Conservation (phyloP, 2,888 invertebrate genomes). For the Cantharis rustica region DNA sequence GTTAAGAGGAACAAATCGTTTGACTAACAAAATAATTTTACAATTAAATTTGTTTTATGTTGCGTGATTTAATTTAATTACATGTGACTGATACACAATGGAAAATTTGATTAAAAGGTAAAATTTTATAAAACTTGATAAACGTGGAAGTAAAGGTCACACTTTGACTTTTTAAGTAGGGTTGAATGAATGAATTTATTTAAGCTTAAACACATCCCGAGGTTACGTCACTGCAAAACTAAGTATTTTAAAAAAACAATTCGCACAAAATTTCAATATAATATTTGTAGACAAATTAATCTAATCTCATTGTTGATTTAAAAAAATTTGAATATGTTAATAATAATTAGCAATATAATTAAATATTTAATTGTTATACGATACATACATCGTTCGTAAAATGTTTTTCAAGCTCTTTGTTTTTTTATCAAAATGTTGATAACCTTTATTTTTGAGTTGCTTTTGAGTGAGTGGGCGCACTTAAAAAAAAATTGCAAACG, state of each 20-base stretch:
- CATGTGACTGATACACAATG: not conserved
- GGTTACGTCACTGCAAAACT: not conserved
- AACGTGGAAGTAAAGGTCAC: not conserved
- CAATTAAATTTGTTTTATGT: not conserved
- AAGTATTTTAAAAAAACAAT: not conserved
- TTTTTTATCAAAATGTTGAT: not conserved
- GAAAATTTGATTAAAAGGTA: slow-evolving; percentile 1
- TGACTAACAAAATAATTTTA: not conserved
- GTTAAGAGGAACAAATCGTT: not conserved
- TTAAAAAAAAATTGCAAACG: not conserved
- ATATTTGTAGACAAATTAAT: not conserved
- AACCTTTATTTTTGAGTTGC: not conserved
- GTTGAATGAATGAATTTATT: not conserved
- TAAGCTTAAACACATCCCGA: not conserved
- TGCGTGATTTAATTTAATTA: not conserved
- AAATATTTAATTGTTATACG: not conserved
- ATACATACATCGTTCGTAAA: not conserved
- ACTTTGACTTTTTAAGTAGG: not conserved
- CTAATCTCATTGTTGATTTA: not conserved
- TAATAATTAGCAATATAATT: not conserved
- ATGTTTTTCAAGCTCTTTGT: not conserved
- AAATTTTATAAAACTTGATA: not conserved
- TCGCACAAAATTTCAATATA: not conserved
- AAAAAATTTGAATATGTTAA: not conserved
- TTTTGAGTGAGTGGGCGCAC: not conserved